Base-by-base conservation (phyloP, 2,888 invertebrate species). In the Andrena bicolor region DNA sequence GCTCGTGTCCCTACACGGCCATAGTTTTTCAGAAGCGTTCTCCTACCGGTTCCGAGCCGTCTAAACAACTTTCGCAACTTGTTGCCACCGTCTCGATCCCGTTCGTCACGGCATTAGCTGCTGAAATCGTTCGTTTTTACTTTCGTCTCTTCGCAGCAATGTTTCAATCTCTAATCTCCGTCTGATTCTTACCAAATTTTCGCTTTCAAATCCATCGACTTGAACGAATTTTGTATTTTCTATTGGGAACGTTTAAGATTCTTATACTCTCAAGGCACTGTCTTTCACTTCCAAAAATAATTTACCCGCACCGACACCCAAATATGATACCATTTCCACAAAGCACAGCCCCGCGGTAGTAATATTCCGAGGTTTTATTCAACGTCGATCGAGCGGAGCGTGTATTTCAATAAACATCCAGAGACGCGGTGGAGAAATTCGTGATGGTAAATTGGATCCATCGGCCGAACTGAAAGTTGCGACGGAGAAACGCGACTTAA, bases 51-150 rank as follows among this genome's bases (percentile, higher is more conserved):
- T 83, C 60, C 80, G 61, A 68, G 72, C 63, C 79, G 82, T 84
- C 87, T 83, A 83, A 90, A 90, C 87, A 91, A 90, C 89, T 91
- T 90, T 90, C 84, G 73, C 87, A 90, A 91, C 91, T 91, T 90
- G 90, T 91, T 90, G 91, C 90, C 90, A 51, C 70, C 71, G 80
- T 76, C 69, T 73, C 64, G 58, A 58, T 58, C 48, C 48, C 28
- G 69, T 56, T 23, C 56, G 35, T 2, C 41, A 56, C 23, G 32
- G 58, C 58, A 75, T 81, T 68, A 66, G 51, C 58, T 78, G 60
- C 60, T 73, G 49, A 76, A 76, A 76, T 80, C 60, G 49, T 13
- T 65, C 82, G 53, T 32, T 63, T 23, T 30, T 28, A 26, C 58
- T 56, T 49, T 23, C 49, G 28, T 60, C n/a, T 58, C 7, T 41